These are phyloP conservation scores for Leptocoma aspasia DNA, from an alignment of 2,113 vertebrate species.

Conservation along the genomic window DNA sequence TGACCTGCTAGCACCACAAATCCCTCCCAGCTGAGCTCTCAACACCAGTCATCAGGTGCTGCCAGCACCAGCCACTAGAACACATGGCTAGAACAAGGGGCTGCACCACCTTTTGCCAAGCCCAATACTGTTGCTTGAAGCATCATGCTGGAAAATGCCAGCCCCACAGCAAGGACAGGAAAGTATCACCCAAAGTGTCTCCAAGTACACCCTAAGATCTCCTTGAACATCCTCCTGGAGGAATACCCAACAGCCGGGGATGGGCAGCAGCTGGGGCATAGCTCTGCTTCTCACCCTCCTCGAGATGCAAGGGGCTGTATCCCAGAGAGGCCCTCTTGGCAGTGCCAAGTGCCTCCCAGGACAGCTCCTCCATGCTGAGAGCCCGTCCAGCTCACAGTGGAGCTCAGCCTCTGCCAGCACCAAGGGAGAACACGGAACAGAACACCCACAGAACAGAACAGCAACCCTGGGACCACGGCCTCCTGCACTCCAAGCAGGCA, in stretches of 20 bases:
- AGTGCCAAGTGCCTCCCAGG: not conserved
- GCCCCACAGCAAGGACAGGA: fast-evolving
- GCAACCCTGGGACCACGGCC: not conserved
- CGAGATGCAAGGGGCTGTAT: fast-evolving
- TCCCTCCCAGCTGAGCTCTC: not conserved
- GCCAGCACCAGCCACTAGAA: not conserved
- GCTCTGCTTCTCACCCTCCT: not conserved
- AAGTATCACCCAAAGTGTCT: not conserved
- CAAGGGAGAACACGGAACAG: not conserved
- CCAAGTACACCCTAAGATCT: not conserved
- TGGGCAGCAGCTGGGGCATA: not conserved
- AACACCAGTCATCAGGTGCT: not conserved
- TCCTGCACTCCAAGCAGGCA: not conserved
- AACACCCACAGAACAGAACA: not conserved
- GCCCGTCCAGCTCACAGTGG: not conserved
- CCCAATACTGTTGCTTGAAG: not conserved
- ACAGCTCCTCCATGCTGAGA: not conserved
- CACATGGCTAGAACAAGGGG: not conserved
- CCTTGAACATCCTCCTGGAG: not conserved
- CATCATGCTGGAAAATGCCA: fast-evolving
- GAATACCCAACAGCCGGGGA: not conserved
- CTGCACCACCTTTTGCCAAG: not conserved
- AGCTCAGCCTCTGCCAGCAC: not conserved
- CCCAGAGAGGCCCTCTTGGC: not conserved
- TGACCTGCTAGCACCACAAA: not conserved